phyloP scores from a whole-genome alignment of 2,797 vertebrate species.

The Neopelma chrysocephalum region DNA sequence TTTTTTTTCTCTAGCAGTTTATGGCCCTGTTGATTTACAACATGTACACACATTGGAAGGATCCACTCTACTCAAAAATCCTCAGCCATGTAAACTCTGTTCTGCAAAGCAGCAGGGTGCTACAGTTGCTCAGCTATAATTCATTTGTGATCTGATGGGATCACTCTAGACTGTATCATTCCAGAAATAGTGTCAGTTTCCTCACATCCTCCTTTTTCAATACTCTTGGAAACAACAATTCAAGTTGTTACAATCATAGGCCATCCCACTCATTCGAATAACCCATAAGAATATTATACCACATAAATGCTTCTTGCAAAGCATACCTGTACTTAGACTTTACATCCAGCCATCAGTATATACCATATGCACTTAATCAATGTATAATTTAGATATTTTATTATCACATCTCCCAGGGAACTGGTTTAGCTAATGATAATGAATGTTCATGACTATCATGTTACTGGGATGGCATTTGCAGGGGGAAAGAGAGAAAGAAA shows the following conservation, averaged over 20 bases:
- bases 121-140: neutral
- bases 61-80: neutral
- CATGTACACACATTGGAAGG: neutral
- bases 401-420: conserved; percentile 26
- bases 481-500: neutral
- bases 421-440: conserved; percentile 44
- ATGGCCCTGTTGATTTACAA: neutral
- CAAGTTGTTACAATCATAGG: neutral
- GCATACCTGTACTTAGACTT: neutral
- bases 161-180: neutral
- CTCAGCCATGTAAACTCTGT: neutral
- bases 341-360: neutral
- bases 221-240: neutral
- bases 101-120: neutral
- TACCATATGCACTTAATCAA: conserved; percentile 29
- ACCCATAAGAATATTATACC: neutral
- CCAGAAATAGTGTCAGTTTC: neutral
- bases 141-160: neutral
- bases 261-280: neutral
- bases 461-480: conserved; percentile 19
- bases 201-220: neutral
- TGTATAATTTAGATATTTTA: conserved; percentile 28
- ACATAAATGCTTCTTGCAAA: neutral
- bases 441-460: neutral
- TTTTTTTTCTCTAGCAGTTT: neutral